Base-by-base conservation (phyloP, 2,113 vertebrate genomes). In the Rhinichthys klamathensis region DNA sequence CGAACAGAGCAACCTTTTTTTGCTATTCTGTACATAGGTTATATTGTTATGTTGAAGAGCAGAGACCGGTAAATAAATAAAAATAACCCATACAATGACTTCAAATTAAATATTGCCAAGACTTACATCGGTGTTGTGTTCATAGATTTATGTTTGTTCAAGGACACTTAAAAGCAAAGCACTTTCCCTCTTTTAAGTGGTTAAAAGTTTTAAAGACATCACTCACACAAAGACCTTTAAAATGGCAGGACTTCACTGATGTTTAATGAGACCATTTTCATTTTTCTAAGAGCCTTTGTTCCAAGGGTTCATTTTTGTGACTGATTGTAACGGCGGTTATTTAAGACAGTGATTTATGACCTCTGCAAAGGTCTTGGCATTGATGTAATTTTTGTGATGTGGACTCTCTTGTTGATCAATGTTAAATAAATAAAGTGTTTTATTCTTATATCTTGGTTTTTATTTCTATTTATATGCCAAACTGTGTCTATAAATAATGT, bases 371-470 rank as follows among this genome's bases (percentile, higher is more conserved):
- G 79, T 88, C 83, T 89, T 87, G 89, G 89, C 80, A 89, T 87
- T 76, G 56, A 81, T 90, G 83, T 90, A 18, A 84, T 92, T 91
- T 92, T 89, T 91, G 76, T 92, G 91, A 86, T 90, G 84, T 90
- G 90, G 86, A 87, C 89, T 89, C 90, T 91, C 21, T 81, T 93
- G 80, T 93, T 90, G 89, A 93, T 92, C 89, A 87, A 93, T 93
- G 90, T 93, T 92, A 90, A 92, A 89, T 86, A 92, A 95, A 93
- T 94, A 94, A 95, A 93, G 83, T 72, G 86, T 83, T 91, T 90
- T 88, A 85, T 84, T 91, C 90, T 84, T 90, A 60, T 90, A 84
- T 75, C 87, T 81, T 88, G 44, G 87, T 88, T 49, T 58, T 77
- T 58, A 44, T 86, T 79, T 85, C 30, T 92, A 46, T 87, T 81